A percentile compares a stretch with the other conserved stretches of the same genome.
These are phyloP conservation scores for Panopea generosa DNA, from an alignment of 2,888 invertebrate species.

Conservation along the genomic window DNA sequence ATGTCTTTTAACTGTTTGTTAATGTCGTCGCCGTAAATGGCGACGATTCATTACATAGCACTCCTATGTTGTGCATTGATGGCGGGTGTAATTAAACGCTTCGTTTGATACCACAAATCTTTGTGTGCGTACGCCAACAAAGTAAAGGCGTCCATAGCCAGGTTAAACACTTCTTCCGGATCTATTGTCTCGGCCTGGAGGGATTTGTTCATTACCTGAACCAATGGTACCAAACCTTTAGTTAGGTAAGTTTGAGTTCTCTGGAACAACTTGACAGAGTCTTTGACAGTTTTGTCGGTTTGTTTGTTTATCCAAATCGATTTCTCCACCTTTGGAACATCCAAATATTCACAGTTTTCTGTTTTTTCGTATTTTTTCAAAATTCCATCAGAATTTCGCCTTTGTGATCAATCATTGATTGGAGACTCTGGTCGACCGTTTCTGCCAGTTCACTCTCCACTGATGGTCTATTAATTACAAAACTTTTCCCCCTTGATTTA, in stretches of 20 bases:
- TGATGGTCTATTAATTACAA: background rate
- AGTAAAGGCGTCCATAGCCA: too few species aligned
- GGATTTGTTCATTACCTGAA: too few species aligned
- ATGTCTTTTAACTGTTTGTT: too few species aligned
- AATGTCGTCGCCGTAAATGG: background rate
- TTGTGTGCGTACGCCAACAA: slow-evolving; percentile 3
- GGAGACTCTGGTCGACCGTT: slow-evolving; percentile 4
- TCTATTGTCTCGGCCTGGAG: too few species aligned
- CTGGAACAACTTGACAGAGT: slow-evolving; percentile 11
- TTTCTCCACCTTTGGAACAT: slow-evolving; percentile 18
- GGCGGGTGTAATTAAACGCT: background rate
- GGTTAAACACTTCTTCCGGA: too few species aligned
- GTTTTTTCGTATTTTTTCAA: slow-evolving; percentile 4
- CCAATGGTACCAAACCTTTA: slow-evolving; percentile 19
- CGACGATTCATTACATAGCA: background rate
- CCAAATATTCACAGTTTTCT: slow-evolving; percentile 16
- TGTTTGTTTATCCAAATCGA: background rate
- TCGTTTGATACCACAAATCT: background rate
- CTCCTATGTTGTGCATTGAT: background rate
- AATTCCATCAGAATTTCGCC: background rate
- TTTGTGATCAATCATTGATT: slow-evolving; percentile 9
- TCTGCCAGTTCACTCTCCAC: slow-evolving; percentile 8
- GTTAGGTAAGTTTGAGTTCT: slow-evolving; percentile 19
- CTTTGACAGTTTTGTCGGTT: too few species aligned
- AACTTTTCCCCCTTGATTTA: background rate